phyloP scores from a whole-genome alignment of 1,140 invertebrate species.

The Drosophila pectinifera region DNA sequence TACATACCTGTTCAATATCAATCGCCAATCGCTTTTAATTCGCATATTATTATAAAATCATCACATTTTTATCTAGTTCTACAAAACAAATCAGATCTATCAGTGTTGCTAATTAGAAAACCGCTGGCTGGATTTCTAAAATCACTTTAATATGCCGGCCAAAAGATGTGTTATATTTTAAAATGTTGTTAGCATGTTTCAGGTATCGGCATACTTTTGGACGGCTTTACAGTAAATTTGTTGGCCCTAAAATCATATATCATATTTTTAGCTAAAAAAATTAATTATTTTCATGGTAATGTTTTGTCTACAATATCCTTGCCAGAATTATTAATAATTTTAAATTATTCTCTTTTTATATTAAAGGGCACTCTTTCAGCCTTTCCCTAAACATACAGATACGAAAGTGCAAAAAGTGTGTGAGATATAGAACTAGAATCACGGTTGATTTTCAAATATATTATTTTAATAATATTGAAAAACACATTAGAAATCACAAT shows the following conservation, averaged over 20 bases:
- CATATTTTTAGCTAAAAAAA: neutral
- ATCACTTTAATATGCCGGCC: neutral
- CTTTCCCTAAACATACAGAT: neutral
- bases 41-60: neutral
- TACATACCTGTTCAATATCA: constrained; percentile 12
- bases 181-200: neutral
- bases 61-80: too few relatives aligned
- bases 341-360: neutral
- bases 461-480: neutral
- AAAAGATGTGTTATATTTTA: neutral
- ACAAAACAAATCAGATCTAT: neutral
- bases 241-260: neutral
- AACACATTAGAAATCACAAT: neutral
- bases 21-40: neutral
- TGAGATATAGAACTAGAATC: neutral
- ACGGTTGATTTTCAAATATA: neutral
- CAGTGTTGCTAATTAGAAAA: neutral
- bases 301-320: neutral
- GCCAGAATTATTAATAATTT: neutral
- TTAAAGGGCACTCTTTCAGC: neutral
- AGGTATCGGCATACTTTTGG: neutral
- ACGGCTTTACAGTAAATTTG: neutral
- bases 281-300: neutral
- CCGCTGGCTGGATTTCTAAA: neutral
- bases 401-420: neutral